Evolutionary conservation across 2,797 vertebrate species (phyloP), one percentile per base, ranked within the genome.

Genomic region (Oreochromis mossambicus): DNA sequence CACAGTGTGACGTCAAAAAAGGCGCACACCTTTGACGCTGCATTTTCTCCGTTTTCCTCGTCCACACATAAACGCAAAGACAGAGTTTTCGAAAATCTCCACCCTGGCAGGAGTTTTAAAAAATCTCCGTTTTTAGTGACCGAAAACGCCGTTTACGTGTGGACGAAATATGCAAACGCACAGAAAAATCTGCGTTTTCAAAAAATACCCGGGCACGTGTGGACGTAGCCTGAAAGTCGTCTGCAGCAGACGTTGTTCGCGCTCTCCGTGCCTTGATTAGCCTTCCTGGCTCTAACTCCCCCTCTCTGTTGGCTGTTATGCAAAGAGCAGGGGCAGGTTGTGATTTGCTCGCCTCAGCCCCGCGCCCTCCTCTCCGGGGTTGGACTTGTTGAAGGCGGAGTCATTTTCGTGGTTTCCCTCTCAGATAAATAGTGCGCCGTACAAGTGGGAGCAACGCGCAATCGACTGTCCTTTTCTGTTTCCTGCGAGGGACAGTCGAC

Each of bases 331-430:
- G 73, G 46, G 36, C 21, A 8, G 89, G 6, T 80, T 88, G 86
- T 95, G 96, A 96, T 97, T 97, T 89, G 96, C 88, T 82, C 26
- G 38, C 2, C n/a, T 7, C 52, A 54, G 94, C 92, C 94, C 95
- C 92, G 92, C 95, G 92, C 50, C 66, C 24, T 24, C 41, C 66
- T 91, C 90, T 29, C 58, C 66, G 4, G 9, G 80, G 92, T 90
- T 91, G 66, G 95, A 96, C 95, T 96, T 96, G 94, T 95, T 36
- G 88, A 87, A 56, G 96, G 96, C 95, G 96, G 95, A 92, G 96
- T 36, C 88, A 81, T 77, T 58, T 43, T 63, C 17, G 19, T 70
- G 14, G 41, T 46, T 70, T 70, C 14, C 63, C 83, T 36, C 83
- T 91, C 87, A 91, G 87, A 96, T 95, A 96, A 94, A 96, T 90